These are phyloP conservation scores for Okapia johnstoni DNA, from an alignment of 2,113 vertebrate genomes.

Conservation along the genomic window DNA sequence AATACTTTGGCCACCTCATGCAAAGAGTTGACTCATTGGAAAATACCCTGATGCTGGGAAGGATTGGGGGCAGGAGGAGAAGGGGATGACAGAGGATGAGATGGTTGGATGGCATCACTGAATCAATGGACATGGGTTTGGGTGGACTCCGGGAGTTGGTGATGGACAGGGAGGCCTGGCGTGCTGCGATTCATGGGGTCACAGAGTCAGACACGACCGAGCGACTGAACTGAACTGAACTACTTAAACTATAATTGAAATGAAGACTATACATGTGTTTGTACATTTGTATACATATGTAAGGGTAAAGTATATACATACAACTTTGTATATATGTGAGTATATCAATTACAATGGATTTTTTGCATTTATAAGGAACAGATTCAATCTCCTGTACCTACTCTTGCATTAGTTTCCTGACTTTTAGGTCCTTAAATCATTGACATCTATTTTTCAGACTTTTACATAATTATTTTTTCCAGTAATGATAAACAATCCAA, in stretches of 20 bases:
- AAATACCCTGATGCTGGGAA: background rate
- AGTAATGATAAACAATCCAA: background rate
- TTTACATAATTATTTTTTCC: slow-evolving; percentile 16
- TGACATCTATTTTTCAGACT: background rate
- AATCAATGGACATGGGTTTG: background rate
- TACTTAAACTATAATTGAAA: background rate
- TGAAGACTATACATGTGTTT: background rate
- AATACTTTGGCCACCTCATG: background rate
- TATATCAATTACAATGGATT: background rate
- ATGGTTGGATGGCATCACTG: background rate
- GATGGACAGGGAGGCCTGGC: background rate
- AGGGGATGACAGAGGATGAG: background rate
- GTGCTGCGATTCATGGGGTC: background rate
- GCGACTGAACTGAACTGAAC: background rate
- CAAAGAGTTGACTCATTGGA: background rate
- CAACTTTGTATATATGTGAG: background rate
- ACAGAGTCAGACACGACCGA: accelerated
- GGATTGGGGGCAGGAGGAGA: background rate
- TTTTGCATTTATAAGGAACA: background rate
- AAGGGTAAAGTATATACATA: background rate
- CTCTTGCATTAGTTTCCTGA: background rate
- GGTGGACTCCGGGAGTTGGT: background rate
- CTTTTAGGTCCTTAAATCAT: background rate
- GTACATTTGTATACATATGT: background rate
- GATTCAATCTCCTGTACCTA: background rate